Evolutionary conservation across 2,888 invertebrate genomes (phyloP).

Genomic region (Drosophila trichaetosa): DNA sequence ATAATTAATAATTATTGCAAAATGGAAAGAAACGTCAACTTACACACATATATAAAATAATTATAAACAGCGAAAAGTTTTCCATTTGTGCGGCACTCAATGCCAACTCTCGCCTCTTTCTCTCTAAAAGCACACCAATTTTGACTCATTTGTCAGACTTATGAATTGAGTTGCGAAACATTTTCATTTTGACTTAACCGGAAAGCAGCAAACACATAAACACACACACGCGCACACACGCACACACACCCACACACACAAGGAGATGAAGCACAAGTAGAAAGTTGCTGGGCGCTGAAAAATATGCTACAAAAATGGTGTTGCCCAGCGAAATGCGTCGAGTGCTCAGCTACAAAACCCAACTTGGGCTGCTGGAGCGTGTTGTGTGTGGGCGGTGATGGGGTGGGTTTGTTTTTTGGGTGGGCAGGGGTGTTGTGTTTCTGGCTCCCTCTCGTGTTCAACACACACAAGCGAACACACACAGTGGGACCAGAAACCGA

Average conservation of each 20-base stretch:
- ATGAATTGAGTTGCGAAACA: conserved; percentile 43
- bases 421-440: background rate
- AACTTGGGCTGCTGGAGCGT: conserved; percentile 11
- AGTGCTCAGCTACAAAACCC: conserved; percentile 47
- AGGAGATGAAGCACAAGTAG: conserved; percentile 4
- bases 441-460: conserved; percentile 47
- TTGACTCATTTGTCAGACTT: conserved; percentile 45
- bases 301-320: conserved; percentile 65
- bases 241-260: conserved; percentile 9
- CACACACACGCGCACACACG: conserved; percentile 7
- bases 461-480: conserved; percentile 34
- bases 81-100: background rate
- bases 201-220: conserved; percentile 10
- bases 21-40: background rate
- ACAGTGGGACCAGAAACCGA: conserved; percentile 19
- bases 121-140: conserved; percentile 8
- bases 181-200: conserved; percentile 33
- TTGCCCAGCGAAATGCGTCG: conserved; percentile 33
- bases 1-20: too few relatives aligned
- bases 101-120: background rate
- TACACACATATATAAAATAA: background rate
- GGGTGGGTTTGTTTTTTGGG: background rate
- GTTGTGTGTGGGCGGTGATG: background rate
- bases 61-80: background rate
- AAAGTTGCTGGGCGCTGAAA: conserved; percentile 53